phyloP scores from a whole-genome alignment of 2,888 invertebrate genomes.

The Torymus auratus region DNA sequence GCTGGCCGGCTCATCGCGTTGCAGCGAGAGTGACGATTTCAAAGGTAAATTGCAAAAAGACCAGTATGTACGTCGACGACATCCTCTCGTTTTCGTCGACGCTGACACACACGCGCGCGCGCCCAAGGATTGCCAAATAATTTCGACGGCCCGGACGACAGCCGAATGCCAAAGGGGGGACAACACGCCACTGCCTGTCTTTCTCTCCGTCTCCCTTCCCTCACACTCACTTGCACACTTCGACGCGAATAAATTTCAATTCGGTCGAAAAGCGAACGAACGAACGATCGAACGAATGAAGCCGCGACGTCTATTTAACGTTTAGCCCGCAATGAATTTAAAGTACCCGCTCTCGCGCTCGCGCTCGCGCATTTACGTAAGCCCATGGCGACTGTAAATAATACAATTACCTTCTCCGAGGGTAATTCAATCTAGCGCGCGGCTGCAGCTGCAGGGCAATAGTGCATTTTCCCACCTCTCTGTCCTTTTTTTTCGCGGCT shows the following conservation, averaged over 20 bases:
- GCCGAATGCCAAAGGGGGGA: slow-evolving; percentile 60
- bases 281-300: slow-evolving; percentile 44
- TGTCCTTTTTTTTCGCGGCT: neutral
- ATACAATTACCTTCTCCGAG: slow-evolving; percentile 67
- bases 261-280: slow-evolving; percentile 58
- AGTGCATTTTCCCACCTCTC: slow-evolving; percentile 60
- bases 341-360: slow-evolving; percentile 59
- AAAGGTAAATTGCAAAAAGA: slow-evolving; percentile 55
- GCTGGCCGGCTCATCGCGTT: slow-evolving; percentile 1
- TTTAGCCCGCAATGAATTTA: slow-evolving; percentile 65
- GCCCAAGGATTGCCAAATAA: slow-evolving; percentile 56
- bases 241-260: slow-evolving; percentile 66
- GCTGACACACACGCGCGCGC: neutral
- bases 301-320: slow-evolving; percentile 59
- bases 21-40: slow-evolving; percentile 34
- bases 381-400: slow-evolving; percentile 66
- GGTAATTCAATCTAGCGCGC: slow-evolving; percentile 21
- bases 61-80: neutral
- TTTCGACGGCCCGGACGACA: slow-evolving; percentile 54
- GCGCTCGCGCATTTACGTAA: slow-evolving; percentile 65
- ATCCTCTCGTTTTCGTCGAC: slow-evolving; percentile 4
- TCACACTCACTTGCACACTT: neutral
- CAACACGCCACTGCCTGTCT: neutral
- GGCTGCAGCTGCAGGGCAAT: no score
- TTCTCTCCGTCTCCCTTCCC: neutral